phyloP scores from a whole-genome alignment of 2,888 invertebrate genomes.

The Aphrophora alni region DNA sequence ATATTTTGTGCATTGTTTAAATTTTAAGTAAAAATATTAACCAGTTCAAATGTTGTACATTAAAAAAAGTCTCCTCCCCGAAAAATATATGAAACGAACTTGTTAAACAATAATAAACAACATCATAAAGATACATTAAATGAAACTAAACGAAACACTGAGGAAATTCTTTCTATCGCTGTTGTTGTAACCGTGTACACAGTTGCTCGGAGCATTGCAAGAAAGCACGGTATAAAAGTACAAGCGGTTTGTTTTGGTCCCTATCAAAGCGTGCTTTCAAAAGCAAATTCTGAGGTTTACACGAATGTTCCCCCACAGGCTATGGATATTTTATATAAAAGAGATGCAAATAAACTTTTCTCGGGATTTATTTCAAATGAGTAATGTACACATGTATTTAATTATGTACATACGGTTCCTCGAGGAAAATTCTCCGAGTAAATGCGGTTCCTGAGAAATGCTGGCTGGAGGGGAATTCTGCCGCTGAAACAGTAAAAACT shows the following conservation, averaged over 20 bases:
- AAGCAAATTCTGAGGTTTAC: conserved; percentile 32
- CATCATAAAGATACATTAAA: not conserved
- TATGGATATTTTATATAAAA: conserved; percentile 15
- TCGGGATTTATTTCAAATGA: conserved; percentile 35
- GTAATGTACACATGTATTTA: conserved; percentile 35
- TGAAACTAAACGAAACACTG: not conserved
- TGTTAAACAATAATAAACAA: not conserved
- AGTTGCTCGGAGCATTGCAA: conserved; percentile 19
- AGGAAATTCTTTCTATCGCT: not conserved
- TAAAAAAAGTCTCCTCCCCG: not conserved
- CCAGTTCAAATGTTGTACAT: too few relatives aligned
- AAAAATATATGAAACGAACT: not conserved
- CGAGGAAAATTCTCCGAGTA: not conserved
- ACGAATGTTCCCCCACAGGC: conserved; percentile 30
- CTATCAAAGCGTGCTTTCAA: conserved; percentile 31
- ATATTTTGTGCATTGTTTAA: too few relatives aligned
- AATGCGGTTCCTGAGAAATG: conserved; percentile 5
- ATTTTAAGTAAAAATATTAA: too few relatives aligned
- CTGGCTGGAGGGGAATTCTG: not conserved
- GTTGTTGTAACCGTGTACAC: not conserved
- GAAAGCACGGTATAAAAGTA: conserved; percentile 21
- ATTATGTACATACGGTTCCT: conserved; percentile 31
- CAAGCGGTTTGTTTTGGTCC: conserved; percentile 33
- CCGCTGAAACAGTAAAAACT: conserved; percentile 3
- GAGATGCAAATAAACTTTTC: conserved; percentile 26